Percentiles rank a stretch among this genome's conserved stretches.
Evolutionary conservation across 2,797 vertebrate genomes (phyloP).

Genomic region (Eutrigla gurnardus): DNA sequence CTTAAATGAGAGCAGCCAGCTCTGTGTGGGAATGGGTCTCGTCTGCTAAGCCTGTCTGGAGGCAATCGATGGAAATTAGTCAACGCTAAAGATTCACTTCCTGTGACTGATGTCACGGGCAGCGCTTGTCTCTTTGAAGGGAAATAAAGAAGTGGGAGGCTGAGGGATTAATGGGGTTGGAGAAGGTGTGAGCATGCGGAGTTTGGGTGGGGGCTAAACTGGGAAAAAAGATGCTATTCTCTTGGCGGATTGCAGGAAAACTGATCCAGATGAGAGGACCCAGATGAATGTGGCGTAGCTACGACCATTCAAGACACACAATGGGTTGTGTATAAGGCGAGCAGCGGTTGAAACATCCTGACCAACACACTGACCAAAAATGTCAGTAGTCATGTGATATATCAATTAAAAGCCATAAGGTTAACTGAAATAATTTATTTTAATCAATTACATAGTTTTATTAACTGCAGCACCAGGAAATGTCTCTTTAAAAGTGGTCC

Average conservation of each 20-base stretch:
- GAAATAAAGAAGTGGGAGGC: slow-evolving; percentile 78
- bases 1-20: slow-evolving; percentile 80
- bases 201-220: slow-evolving; percentile 58
- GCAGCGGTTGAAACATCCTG: slow-evolving; percentile 2
- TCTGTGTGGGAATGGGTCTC: slow-evolving; percentile 84
- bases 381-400: no score
- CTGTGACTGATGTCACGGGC: slow-evolving; percentile 85
- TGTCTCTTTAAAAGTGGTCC: neutral
- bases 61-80: slow-evolving; percentile 89
- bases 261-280: slow-evolving; percentile 53
- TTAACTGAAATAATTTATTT: neutral
- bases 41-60: slow-evolving; percentile 88
- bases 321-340: slow-evolving; percentile 21
- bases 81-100: slow-evolving; percentile 87
- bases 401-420: neutral
- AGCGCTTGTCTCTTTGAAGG: slow-evolving; percentile 80
- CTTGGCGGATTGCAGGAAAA: slow-evolving; percentile 54
- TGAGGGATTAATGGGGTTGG: slow-evolving; percentile 74
- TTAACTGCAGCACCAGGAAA: neutral
- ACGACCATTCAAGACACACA: slow-evolving; percentile 33
- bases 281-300: slow-evolving; percentile 37
- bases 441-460: neutral
- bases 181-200: slow-evolving; percentile 68
- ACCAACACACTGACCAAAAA: neutral
- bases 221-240: slow-evolving; percentile 61